These are phyloP conservation scores for Haliaeetus leucogaster DNA, from an alignment of 2,113 vertebrate species.

Conservation along the genomic window DNA sequence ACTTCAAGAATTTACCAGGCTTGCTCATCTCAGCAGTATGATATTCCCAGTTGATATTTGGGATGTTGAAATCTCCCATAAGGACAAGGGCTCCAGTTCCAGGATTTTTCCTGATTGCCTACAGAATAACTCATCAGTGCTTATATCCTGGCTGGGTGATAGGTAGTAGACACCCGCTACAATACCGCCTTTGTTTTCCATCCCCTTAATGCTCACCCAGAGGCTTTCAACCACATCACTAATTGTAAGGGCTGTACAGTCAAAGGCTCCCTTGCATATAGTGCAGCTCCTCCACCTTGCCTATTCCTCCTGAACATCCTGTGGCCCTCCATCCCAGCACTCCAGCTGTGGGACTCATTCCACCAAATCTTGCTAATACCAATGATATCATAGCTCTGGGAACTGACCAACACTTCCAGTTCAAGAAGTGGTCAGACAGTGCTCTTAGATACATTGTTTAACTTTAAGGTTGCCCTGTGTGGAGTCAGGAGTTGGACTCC, in stretches of 20 bases:
- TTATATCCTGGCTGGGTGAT: not conserved
- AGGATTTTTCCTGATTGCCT: not conserved
- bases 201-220: not conserved
- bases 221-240: not conserved
- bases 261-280: not conserved
- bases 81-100: not conserved
- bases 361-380: not conserved
- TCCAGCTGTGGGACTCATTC: not conserved
- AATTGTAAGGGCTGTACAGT: not conserved
- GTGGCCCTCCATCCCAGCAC: not conserved
- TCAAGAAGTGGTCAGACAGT: not conserved
- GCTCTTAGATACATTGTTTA: not conserved
- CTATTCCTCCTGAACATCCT: not conserved
- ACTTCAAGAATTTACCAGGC: not conserved
- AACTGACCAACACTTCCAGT: not conserved
- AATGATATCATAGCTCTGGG: fast-evolving
- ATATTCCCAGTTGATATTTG: not conserved
- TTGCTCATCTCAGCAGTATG: not conserved
- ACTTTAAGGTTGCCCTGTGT: not conserved
- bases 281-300: not conserved
- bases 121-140: not conserved
- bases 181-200: not conserved
- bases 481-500: not conserved
- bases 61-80: not conserved
- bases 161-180: not conserved